Evolutionary conservation across 2,888 invertebrate species (phyloP).

Genomic region (Dynastes maya): DNA sequence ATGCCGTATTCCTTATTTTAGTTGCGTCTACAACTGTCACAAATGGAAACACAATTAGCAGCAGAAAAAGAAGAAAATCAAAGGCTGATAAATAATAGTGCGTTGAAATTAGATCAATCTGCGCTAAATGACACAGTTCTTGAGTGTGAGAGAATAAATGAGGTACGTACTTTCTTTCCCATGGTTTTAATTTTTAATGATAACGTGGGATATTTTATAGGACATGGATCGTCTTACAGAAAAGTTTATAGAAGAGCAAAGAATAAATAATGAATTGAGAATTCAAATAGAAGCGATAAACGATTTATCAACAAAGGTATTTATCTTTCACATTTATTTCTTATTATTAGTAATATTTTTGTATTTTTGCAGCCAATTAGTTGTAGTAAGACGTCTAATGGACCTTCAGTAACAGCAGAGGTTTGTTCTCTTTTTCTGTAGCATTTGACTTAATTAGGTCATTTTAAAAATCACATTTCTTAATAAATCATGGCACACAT

Average conservation of each 20-base stretch:
- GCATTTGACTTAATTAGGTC: not conserved
- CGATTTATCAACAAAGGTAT: constrained; percentile 53
- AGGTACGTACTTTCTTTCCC: constrained; percentile 50
- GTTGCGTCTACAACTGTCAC: constrained; percentile 60
- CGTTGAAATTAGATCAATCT: constrained; percentile 52
- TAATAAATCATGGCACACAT: not conserved
- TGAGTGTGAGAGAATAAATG: constrained; percentile 60
- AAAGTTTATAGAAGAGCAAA: constrained; percentile 60
- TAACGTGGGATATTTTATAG: constrained; percentile 54
- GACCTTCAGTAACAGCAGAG: constrained; percentile 59
- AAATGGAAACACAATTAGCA: constrained; percentile 60
- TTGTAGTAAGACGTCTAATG: constrained; percentile 61
- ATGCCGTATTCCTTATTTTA: constrained; percentile 44
- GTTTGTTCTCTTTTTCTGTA: constrained; percentile 53
- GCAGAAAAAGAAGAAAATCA: constrained; percentile 61
- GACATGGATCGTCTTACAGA: constrained; percentile 60
- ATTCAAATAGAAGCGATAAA: constrained; percentile 47
- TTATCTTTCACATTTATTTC: constrained; percentile 1
- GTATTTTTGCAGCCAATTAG: constrained; percentile 58
- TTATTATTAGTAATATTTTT: constrained; percentile 28
- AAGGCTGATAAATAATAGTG: constrained; percentile 53
- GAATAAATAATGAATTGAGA: constrained; percentile 58
- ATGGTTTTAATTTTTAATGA: not conserved
- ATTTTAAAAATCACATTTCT: not conserved
- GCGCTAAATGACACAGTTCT: constrained; percentile 55